Evolutionary conservation across 2,888 invertebrate species (phyloP).

Genomic region (Theretra japonica): DNA sequence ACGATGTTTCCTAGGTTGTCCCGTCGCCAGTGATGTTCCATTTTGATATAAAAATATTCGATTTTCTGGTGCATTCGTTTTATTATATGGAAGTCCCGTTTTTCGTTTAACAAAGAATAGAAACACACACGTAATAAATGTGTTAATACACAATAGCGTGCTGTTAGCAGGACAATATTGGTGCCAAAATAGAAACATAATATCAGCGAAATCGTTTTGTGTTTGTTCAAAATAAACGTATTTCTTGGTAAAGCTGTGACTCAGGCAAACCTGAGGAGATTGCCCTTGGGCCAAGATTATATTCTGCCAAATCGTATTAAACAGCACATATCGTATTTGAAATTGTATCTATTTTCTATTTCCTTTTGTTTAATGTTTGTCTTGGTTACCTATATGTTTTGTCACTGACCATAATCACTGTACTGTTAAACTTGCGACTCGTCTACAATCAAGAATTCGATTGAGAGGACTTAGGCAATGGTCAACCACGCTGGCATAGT

Average conservation of each 20-base stretch:
- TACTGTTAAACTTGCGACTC: no score
- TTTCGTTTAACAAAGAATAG: no score
- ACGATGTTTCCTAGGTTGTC: no score
- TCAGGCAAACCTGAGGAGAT: not conserved
- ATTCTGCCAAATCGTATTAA: not conserved
- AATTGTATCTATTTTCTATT: not conserved
- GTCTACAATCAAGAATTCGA: no score
- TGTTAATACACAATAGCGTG: no score
- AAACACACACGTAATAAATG: no score
- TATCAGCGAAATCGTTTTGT: not conserved
- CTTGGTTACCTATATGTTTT: not conserved
- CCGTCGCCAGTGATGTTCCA: no score
- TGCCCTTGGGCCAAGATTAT: not conserved
- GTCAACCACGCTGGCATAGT: no score
- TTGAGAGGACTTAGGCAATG: no score
- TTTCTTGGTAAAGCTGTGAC: not conserved
- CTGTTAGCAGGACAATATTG: not conserved
- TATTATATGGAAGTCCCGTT: no score
- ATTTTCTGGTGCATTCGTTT: no score
- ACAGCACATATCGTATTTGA: constrained; percentile 6
- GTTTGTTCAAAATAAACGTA: not conserved
- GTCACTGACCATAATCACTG: not conserved
- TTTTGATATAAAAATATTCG: no score
- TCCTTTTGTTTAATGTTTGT: not conserved
- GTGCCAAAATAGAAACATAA: not conserved